Conservation (phyloP, 2,113 vertebrate genomes). For the Chaenogobius annularis region DNA sequence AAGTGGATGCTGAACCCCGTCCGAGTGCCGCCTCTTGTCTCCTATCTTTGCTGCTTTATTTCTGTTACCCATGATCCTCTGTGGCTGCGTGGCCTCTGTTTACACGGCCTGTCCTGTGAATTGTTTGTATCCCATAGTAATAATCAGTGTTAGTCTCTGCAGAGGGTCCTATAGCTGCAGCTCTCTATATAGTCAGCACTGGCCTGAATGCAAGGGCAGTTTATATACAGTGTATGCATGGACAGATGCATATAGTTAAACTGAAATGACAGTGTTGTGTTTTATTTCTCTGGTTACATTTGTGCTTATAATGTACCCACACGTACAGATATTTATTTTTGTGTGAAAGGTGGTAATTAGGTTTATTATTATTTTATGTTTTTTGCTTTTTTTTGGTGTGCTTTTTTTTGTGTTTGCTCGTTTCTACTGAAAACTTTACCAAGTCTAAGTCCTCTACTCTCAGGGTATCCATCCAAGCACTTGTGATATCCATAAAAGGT, state of each 20-base stretch:
- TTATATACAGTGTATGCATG: constrained; percentile 73
- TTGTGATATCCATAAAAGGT: constrained; percentile 66
- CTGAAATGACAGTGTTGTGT: constrained; percentile 63
- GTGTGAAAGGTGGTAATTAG: constrained; percentile 63
- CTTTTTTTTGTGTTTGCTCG: constrained; percentile 52
- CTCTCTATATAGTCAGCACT: constrained; percentile 61
- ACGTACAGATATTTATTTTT: constrained; percentile 72
- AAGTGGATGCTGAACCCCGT: constrained; percentile 6
- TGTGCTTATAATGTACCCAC: constrained; percentile 64
- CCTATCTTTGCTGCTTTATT: constrained; percentile 64
- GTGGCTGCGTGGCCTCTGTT: constrained; percentile 64
- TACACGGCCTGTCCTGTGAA: constrained; percentile 64
- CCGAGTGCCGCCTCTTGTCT: constrained; percentile 25
- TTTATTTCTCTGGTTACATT: constrained; percentile 70
- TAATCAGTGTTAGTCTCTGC: constrained; percentile 69
- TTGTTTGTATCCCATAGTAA: constrained; percentile 61
- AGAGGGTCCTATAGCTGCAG: constrained; percentile 62
- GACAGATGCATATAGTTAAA: constrained; percentile 78
- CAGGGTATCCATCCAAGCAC: constrained; percentile 75
- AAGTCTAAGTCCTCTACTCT: constrained; percentile 72
- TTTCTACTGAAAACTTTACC: constrained; percentile 67
- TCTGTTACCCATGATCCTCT: constrained; percentile 69
- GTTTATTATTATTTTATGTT: too few relatives aligned
- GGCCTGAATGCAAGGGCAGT: constrained; percentile 69
- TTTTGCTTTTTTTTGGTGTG: constrained; percentile 35